A percentile compares a stretch with the other conserved stretches of the same genome.
Conservation (phyloP, 2,888 invertebrate species). For the Oxystoma pomonae region DNA sequence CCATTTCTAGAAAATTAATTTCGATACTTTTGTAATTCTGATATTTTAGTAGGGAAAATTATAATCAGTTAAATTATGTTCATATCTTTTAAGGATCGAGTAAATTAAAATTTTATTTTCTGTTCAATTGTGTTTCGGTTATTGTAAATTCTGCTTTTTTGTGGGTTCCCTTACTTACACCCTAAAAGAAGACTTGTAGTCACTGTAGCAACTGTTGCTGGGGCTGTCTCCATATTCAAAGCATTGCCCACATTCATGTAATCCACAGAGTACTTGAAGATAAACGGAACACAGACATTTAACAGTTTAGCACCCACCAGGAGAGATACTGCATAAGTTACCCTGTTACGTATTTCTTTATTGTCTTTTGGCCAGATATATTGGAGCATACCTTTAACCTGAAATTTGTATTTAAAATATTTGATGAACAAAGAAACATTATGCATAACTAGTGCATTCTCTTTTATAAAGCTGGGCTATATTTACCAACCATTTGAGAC, state of each 20-base stretch:
- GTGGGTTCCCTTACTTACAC: conserved; percentile 77
- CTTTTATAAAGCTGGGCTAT: too few species aligned
- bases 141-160: not conserved
- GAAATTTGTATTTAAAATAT: not conserved
- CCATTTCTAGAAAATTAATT: too few species aligned
- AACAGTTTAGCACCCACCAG: conserved; percentile 80
- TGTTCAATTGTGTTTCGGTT: too few species aligned
- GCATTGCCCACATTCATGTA: conserved; percentile 51
- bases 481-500: conserved; percentile 73
- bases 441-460: too few species aligned
- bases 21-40: too few species aligned
- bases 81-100: too few species aligned
- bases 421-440: too few species aligned
- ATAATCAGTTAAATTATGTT: too few species aligned
- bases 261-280: conserved; percentile 93
- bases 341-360: conserved; percentile 66
- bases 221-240: conserved; percentile 72
- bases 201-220: conserved; percentile 73
- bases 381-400: conserved; percentile 66
- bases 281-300: conserved; percentile 91
- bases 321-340: conserved; percentile 76
- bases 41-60: too few species aligned
- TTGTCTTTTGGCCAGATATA: conserved; percentile 97
- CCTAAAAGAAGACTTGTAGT: conserved; percentile 79
- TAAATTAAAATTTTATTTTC: too few species aligned